Base-by-base conservation (phyloP, 2,113 vertebrate genomes). In the Dryoscopus gambensis region DNA sequence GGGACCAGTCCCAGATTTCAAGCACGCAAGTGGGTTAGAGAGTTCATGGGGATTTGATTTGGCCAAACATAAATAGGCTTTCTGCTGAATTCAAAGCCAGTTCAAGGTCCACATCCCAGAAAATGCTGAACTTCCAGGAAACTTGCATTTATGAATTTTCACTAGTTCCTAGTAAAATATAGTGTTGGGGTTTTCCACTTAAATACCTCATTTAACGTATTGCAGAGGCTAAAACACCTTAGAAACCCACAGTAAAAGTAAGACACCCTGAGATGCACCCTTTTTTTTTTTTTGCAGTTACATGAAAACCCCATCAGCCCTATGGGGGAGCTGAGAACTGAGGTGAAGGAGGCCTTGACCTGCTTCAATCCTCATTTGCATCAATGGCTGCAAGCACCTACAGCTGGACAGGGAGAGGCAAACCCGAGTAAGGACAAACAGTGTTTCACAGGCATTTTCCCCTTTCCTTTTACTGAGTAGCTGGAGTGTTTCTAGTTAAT, bases 401-500 rank as follows among this genome's bases (percentile, higher is more conserved):
- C 17, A 49, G 27, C 39, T 56, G 77, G 56, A 31, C 39, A 77
- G 46, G 55, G 42, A 68, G 39, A 86, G 5, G 9, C 7, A 67
- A 63, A 44, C 27, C 13, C 0, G 0, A 35, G 5, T 37, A 52
- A 75, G 28, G 40, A 44, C 9, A 78, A 40, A n/a, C 5, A 56
- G 4, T 13, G 27, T 49, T 91, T 53, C 56, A 60, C 23, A 70
- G 55, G 7, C 3, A 5, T 55, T 62, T 56, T 20, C 15, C n/a
- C 12, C 57, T 88, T 83, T 63, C 24, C n/a, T 93, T 88, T 95
- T 56, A 52, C 13, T 83, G 68, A 71, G 28, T 80, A 19, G 39
- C 35, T 88, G 59, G 64, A 81, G 28, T n/a, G 22, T 82, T 95
- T 79, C 75, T 56, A 67, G 76, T 86, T 86, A 86, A 97, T 97